Evolutionary conservation across 92 coral and sea anemone species (phyloP), one percentile per base, ranked within the genome.

Genomic region (Phenganax marumi): DNA sequence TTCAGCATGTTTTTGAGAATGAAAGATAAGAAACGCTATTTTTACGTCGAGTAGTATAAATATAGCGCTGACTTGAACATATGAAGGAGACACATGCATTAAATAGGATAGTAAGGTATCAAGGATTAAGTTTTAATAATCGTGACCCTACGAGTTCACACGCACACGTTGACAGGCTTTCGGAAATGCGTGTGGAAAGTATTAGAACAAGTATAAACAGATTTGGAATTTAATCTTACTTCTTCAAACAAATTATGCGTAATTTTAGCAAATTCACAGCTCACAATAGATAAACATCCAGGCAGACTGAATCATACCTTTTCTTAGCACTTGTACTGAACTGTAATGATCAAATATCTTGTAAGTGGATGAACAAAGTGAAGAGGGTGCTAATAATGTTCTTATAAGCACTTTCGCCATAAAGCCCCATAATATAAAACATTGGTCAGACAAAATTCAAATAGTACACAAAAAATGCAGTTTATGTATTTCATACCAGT

Each of bases 121-220:
- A 66, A 25, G 43, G 43, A 33, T 33, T 33, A 33, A 47, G 7
- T 33, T 21, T 23, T 66, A 25, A 47, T 17, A 25, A 33, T 18
- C 9, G 0, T 22, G 10, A 64, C 10, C 19, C 1, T 25, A 22
- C 43, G 72, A 17, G 33, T 66, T 66, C 72, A 66, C 72, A 66
- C 72, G 72, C 48, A 25, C 43, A 66, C 16, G 72, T 25, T 66
- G 72, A 66, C 72, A 66, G 43, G 72, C 72, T 17, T 25, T 6
- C 72, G 49, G 72, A 66, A 66, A 66, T 49, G 72, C 72, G 49
- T 66, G n/a, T 25, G 72, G 43, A 22, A 66, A 12, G 50, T n/a
- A 66, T 66, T 23, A 66, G 25, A 7, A 48, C 72, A 66, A 25
- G 49, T 25, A 66, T 25, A 66, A 66, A 66, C 72, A 66, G 72